Base-by-base conservation (phyloP, 2,888 invertebrate genomes). In the Toxonevra muliebris region DNA sequence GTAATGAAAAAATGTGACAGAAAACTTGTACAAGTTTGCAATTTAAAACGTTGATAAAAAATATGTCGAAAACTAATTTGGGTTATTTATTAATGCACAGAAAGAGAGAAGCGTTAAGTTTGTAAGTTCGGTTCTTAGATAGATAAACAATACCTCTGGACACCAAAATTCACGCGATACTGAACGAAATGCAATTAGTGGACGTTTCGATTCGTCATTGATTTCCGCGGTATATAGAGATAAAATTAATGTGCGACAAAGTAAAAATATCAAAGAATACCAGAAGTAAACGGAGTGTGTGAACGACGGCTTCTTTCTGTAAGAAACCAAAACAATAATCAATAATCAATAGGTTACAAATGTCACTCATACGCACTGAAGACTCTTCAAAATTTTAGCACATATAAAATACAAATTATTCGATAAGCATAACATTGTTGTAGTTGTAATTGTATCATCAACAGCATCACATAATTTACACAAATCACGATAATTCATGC, bases 321-420 rank as follows among this genome's bases (percentile, higher is more conserved):
- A 48, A 52, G 12, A 1, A 52, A 54, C n/a, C 40, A 65, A 48
- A 30, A 30, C 30, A 30, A 17, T 8, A 48, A 10, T n/a, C 5
- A 4, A 43, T 40, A 17, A 7, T 11, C 8, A 50, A 20, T 0
- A 15, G 13, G 48, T 11, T 7, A 4, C 11, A n/a, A 48, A 48
- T 48, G 11, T 48, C 11, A 48, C 15, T 48, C 15, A 15, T 52
- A 75, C 80, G 76, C 71, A 85, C 85, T 83, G 86, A 75, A 89
- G 81, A 55, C 88, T 88, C 74, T 87, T 86, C 60, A 88, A 83
- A 40, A 89, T 86, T 76, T 89, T 89, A 40, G 87, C 86, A 66
- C 89, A 87, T 74, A 89, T 88, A 72, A 88, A 88, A 76, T 87
- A 89, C n/a, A 89, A 82, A 80, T 89, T 88, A 68, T 87, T 88